Evolutionary conservation across 2,797 vertebrate species (phyloP), one percentile per base, ranked within the genome.

Genomic region (Erethizon dorsatum): DNA sequence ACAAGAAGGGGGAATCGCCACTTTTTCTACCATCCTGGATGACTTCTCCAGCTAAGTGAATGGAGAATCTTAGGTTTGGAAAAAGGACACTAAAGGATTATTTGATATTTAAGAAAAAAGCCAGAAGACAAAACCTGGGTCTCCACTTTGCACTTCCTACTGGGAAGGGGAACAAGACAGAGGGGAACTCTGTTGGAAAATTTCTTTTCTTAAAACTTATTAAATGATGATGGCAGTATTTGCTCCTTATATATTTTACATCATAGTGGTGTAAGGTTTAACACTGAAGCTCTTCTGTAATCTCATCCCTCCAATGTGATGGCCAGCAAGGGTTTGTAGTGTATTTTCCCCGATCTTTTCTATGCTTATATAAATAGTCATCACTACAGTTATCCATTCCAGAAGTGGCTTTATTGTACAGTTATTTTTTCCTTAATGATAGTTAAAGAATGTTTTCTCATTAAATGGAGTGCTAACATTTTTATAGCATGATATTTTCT

Each of bases 381-480:
- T 26, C 4, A 45, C n/a, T 52, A 17, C 1, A 37, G 41, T 56
- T 57, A 75, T 14, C 22, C 5, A 15, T 59, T 59, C n/a, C 0
- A 69, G 31, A 90, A 73, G 31, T 22, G 6, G n/a, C 6, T 37
- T 92, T 63, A 33, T 45, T 91, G 56, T 63, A 37, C 33, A 26
- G 1, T 71, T 67, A 13, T 11, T 45, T 84, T 80, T 63, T 75
- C 54, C 31, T 3, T 73, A 57, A 26, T 5, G 52, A 5, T 37
- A 41, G 57, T 24, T 54, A 14, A 87, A 50, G 37, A 63, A 5
- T 5, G 1, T 37, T 54, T 52, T 15, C 47, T 57, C 17, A 12
- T 22, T 2, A 31, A 22, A 2, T 0, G 24, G 33, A n/a, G 28
- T 17, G 1, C 15, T 1, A 8, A 33, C 31, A 54, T 13, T 83